phyloP scores from a whole-genome alignment of 2,797 vertebrate species.

The Peromyscus nudipes region DNA sequence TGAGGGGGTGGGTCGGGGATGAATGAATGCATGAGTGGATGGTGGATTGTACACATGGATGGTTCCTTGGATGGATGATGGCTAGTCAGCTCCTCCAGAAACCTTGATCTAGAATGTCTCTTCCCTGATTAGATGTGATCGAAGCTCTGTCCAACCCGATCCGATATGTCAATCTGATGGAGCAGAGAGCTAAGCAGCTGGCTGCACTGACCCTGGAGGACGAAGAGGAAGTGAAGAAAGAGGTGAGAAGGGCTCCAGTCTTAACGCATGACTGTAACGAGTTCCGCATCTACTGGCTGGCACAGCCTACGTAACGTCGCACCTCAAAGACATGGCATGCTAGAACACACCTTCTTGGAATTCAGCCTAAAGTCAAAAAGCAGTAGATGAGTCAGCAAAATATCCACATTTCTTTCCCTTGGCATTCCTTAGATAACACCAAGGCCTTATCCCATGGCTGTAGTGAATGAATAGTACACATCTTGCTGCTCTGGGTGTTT shows the following conservation, averaged over 20 bases:
- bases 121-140: constrained; percentile 93
- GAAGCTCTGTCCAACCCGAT: constrained; percentile 99
- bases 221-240: constrained; percentile 95
- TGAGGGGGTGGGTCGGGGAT: background rate
- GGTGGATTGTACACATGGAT: too few relatives aligned
- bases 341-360: background rate
- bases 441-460: background rate
- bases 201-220: constrained; percentile 97
- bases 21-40: background rate
- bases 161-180: constrained; percentile 98
- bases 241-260: constrained; percentile 88
- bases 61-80: background rate
- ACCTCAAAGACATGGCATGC: background rate
- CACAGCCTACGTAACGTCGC: background rate
- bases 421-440: background rate
- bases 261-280: background rate
- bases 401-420: background rate
- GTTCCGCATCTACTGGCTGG: background rate
- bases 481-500: background rate
- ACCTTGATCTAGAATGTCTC: constrained; percentile 68
- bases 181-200: constrained; percentile 97
- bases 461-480: background rate
- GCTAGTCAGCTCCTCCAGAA: background rate
- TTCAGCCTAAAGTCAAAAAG: background rate
- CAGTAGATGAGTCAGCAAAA: background rate